Percentiles rank a stretch among this genome's conserved stretches.
Conservation (phyloP, 2,797 vertebrate species). For the Lepidocolaptes lacrymiger region DNA sequence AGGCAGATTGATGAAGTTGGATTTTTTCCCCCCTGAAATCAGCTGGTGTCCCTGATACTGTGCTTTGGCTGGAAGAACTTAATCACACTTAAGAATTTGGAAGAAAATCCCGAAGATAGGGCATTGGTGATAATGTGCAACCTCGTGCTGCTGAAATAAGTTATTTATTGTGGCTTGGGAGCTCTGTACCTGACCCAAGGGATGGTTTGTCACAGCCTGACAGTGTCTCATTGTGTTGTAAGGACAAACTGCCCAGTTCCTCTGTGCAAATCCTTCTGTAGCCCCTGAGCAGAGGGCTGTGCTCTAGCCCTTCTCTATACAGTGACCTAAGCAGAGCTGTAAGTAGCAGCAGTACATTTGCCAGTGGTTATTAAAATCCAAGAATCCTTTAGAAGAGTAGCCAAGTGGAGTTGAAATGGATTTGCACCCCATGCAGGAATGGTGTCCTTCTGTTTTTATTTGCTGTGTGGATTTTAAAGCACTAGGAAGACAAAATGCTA, state of each 20-base stretch:
- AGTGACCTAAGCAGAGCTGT: neutral
- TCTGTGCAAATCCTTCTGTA: neutral
- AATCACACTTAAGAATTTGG: neutral
- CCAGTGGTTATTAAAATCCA: neutral
- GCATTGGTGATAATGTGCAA: neutral
- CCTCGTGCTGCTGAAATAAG: neutral
- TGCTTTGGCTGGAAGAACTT: neutral
- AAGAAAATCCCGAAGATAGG: neutral
- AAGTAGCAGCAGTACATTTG: neutral
- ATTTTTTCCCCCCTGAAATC: neutral
- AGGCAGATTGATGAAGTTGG: neutral
- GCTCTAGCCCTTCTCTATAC: neutral
- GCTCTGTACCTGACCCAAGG: neutral
- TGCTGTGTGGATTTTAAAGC: neutral
- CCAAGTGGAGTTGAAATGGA: neutral
- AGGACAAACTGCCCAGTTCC: neutral
- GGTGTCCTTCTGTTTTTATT: neutral
- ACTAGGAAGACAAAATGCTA: neutral
- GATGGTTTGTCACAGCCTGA: neutral
- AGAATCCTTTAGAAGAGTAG: neutral
- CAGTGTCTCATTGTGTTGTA: neutral
- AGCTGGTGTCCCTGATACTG: neutral
- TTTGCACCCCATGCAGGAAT: neutral
- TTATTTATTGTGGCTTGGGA: neutral
- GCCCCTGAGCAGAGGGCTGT: neutral